Evolutionary conservation across 2,113 vertebrate genomes (phyloP).

Genomic region (Oryzias woworae): DNA sequence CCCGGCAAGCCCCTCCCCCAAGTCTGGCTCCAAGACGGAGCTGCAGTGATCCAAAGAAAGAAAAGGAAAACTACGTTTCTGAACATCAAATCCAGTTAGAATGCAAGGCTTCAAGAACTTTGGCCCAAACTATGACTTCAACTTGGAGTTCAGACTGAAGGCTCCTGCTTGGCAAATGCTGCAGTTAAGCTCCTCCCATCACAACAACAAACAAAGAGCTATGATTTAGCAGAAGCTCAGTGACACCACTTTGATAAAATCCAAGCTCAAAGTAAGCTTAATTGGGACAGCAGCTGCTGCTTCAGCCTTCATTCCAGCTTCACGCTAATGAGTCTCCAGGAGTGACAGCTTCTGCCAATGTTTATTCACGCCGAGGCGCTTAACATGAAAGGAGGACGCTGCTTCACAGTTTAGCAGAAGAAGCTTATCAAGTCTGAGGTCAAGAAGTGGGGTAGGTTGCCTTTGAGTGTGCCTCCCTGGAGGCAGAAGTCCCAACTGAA

Average conservation of each 20-base stretch:
- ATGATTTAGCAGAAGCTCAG: neutral
- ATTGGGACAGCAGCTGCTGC: neutral
- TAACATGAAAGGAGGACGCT: neutral
- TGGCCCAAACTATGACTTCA: neutral
- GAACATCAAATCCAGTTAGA: no score
- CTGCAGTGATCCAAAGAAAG: no score
- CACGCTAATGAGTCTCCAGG: neutral
- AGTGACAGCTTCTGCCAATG: neutral
- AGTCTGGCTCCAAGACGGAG: no score
- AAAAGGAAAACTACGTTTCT: no score
- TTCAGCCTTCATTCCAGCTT: neutral
- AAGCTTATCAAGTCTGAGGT: no score
- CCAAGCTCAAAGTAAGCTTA: conserved; percentile 2
- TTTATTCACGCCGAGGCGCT: neutral
- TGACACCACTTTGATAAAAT: neutral
- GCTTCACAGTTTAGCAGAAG: neutral
- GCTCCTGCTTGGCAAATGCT: neutral
- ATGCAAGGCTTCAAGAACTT: no score
- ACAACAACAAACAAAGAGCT: neutral
- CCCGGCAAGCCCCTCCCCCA: no score
- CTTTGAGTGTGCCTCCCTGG: no score
- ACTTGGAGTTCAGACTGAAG: no score
- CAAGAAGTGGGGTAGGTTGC: no score
- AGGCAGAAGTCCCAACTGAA: no score
- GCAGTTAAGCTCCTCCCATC: neutral